Evolutionary conservation across 2,797 vertebrate genomes (phyloP), one percentile per base, ranked within the genome.

Genomic region (Diplodus puntazzo): DNA sequence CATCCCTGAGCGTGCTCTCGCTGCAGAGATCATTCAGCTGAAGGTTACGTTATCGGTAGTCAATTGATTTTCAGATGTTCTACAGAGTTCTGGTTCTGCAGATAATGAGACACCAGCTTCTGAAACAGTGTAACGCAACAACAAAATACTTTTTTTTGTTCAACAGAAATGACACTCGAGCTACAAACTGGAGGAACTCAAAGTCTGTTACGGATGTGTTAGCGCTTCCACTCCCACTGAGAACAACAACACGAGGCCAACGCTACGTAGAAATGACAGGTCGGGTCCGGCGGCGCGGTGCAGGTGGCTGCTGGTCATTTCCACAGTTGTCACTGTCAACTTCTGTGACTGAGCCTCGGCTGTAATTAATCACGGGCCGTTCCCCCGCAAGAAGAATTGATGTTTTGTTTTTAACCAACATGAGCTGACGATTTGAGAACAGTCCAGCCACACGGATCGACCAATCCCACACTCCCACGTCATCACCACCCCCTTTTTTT

Each of bases 231-330:
- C n/a, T n/a, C n/a, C n/a, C n/a, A n/a, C n/a, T 49, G 18, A 58
- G 45, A 60, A 20, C 46, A 42, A 10, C 34, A 17, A 9, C 21
- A 68, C 39, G 42, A 66, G 23, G 16, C 14, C 43, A 21, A n/a
- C 11, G 45, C n/a, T n/a, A n/a, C n/a, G n/a, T 49, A 17, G 54
- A 50, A 42, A 10, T 18, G 4, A 20, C 34, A 14, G 1, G 18
- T 11, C 12, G 65, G 34, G 46, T 25, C 17, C 0, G 30, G 61
- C 61, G 20, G 73, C 55, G 21, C 8, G 12, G 48, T 0, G 53
- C 4, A 16, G 70, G n/a, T 21, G 62, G 11, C 70, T 58, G 72
- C 17, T 59, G 57, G 9, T 61, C 39, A 54, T 43, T 34, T 23
- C 54, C 3, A 11, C 21, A 13, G 27, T 13, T 54, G 18, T 30